Percentiles rank a stretch among this genome's conserved stretches.
Conservation (phyloP, 2,797 vertebrate species). For the Podarcis siculus region DNA sequence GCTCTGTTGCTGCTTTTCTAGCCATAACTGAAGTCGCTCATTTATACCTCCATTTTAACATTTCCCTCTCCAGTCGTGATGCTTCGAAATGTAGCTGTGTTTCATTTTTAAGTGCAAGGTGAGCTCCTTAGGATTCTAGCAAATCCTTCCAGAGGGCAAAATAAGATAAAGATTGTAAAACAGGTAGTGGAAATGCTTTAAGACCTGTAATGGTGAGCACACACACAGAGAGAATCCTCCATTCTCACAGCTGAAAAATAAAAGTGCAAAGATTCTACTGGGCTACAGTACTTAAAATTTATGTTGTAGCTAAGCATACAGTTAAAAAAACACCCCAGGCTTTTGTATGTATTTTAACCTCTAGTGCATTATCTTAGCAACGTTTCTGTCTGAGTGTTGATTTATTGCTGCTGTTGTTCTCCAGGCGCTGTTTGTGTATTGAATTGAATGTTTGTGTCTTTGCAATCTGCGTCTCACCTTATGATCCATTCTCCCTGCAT, state of each 20-base stretch:
- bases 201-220: neutral
- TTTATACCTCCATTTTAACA: neutral
- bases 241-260: neutral
- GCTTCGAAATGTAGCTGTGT: neutral
- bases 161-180: neutral
- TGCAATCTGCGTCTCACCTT: slow-evolving; percentile 54
- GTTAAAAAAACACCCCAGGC: neutral
- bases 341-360: slow-evolving; percentile 12
- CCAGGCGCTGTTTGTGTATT: neutral
- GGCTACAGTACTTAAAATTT: neutral
- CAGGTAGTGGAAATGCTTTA: neutral
- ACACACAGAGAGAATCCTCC: neutral
- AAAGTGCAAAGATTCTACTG: neutral
- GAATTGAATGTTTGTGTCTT: neutral
- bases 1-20: neutral
- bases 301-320: neutral
- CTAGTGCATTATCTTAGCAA: neutral
- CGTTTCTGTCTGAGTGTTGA: neutral
- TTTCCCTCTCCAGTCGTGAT: neutral
- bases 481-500: slow-evolving; percentile 44
- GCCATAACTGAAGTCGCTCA: neutral
- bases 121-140: neutral
- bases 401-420: neutral
- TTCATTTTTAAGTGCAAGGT: neutral
- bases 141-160: neutral